Percentiles rank a stretch among this genome's conserved stretches.
phyloP scores from a whole-genome alignment of 2,888 invertebrate genomes.

The Bruchidius siliquastri region DNA sequence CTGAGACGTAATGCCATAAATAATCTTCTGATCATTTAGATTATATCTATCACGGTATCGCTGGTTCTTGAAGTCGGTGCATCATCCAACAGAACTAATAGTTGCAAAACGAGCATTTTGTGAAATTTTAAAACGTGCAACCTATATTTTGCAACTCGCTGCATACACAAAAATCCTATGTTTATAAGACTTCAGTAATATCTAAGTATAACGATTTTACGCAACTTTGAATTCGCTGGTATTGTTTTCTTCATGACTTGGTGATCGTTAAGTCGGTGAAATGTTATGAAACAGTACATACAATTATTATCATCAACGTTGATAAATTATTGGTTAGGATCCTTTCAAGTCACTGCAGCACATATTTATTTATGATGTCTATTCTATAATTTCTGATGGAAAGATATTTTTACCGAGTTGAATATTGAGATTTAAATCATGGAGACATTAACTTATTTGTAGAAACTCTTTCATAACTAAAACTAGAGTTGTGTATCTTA shows the following conservation, averaged over 20 bases:
- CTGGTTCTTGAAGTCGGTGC: background rate
- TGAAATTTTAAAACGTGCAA: background rate
- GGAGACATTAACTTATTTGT: too few species aligned
- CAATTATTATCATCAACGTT: background rate
- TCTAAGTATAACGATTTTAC: background rate
- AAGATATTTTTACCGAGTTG: too few species aligned
- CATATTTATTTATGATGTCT: too few species aligned
- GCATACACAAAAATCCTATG: background rate
- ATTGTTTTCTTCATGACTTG: background rate
- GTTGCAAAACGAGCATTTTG: background rate
- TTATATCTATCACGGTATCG: background rate
- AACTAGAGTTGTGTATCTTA: too few species aligned
- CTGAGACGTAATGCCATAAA: background rate
- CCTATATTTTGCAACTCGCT: background rate
- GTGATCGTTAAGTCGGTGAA: background rate
- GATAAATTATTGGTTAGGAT: background rate
- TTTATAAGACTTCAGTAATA: background rate
- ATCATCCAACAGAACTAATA: background rate
- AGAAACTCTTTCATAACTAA: too few species aligned
- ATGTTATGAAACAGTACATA: background rate
- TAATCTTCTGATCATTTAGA: background rate
- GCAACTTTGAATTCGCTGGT: background rate
- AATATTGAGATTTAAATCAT: too few species aligned
- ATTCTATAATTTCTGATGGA: too few species aligned
- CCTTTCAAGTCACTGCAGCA: background rate